These are phyloP conservation scores for Strigamia transsilvanica DNA, from an alignment of 2,888 invertebrate genomes.

Conservation along the genomic window DNA sequence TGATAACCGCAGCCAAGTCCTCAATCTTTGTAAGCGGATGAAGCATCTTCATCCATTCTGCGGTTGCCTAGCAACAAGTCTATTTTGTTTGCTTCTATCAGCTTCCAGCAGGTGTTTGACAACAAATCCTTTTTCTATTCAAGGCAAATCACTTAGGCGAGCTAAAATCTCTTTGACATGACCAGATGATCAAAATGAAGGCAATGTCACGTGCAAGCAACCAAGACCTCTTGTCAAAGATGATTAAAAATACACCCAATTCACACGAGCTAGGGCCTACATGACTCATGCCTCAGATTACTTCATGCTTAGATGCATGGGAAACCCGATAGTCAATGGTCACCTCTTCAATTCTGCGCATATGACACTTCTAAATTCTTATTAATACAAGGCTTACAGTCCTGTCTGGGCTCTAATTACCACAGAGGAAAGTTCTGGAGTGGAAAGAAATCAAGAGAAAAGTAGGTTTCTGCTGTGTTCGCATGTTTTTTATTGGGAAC, in stretches of 20 bases:
- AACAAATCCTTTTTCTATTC: conserved; percentile 48
- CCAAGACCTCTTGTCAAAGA: conserved; percentile 43
- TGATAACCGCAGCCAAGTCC: conserved; percentile 47
- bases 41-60: conserved; percentile 48
- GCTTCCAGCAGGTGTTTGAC: conserved; percentile 49
- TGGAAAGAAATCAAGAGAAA: no score
- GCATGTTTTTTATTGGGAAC: no score
- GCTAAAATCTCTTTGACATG: conserved; percentile 49
- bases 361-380: not conserved
- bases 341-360: not conserved
- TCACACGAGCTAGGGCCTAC: not conserved
- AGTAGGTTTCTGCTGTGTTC: no score
- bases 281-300: conserved; percentile 37
- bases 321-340: conserved; percentile 34
- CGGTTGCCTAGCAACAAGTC: conserved; percentile 48
- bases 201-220: conserved; percentile 48
- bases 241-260: conserved; percentile 49
- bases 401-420: no score
- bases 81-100: conserved; percentile 49
- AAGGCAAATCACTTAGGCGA: conserved; percentile 36
- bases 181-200: conserved; percentile 47
- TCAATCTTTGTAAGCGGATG: conserved; percentile 48
- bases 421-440: no score
- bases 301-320: conserved; percentile 45
- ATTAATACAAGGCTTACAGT: no score